Evolutionary conservation across 2,888 invertebrate genomes (phyloP).

Genomic region (Cybosia mesomella): DNA sequence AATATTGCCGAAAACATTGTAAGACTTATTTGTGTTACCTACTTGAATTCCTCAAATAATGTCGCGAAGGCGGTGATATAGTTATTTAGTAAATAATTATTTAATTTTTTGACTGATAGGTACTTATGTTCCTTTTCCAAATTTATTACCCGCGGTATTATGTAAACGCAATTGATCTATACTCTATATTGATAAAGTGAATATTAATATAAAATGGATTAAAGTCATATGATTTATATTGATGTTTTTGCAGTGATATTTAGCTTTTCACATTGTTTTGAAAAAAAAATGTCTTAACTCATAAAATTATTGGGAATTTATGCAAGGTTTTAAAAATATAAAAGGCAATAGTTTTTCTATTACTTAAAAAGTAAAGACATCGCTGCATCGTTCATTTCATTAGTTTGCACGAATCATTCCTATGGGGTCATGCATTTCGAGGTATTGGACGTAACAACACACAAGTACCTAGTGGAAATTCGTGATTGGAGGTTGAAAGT

Average conservation of each 20-base stretch:
- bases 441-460: conserved; percentile 47
- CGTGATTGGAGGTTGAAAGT: conserved; percentile 14
- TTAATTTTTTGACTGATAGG: conserved; percentile 61
- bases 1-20: conserved; percentile 16
- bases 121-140: conserved; percentile 58
- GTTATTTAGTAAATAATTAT: conserved; percentile 43
- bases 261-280: conserved; percentile 44
- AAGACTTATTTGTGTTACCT: conserved; percentile 20
- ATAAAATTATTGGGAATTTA: conserved; percentile 42
- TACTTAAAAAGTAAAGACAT: conserved; percentile 65
- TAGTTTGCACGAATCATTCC: conserved; percentile 90
- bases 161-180: conserved; percentile 57
- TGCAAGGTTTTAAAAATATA: conserved; percentile 45
- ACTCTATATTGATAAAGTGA: conserved; percentile 43
- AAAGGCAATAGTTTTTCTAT: conserved; percentile 62
- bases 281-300: conserved; percentile 44
- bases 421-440: conserved; percentile 70
- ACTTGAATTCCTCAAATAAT: conserved; percentile 26
- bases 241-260: conserved; percentile 46
- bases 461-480: conserved; percentile 23
- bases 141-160: conserved; percentile 56
- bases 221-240: conserved; percentile 48
- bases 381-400: conserved; percentile 77
- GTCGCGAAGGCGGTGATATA: conserved; percentile 30
- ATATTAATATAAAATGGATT: conserved; percentile 40